Evolutionary conservation across 2,113 vertebrate species (phyloP), one percentile per base, ranked within the genome.

Genomic region (Sprattus sprattus): DNA sequence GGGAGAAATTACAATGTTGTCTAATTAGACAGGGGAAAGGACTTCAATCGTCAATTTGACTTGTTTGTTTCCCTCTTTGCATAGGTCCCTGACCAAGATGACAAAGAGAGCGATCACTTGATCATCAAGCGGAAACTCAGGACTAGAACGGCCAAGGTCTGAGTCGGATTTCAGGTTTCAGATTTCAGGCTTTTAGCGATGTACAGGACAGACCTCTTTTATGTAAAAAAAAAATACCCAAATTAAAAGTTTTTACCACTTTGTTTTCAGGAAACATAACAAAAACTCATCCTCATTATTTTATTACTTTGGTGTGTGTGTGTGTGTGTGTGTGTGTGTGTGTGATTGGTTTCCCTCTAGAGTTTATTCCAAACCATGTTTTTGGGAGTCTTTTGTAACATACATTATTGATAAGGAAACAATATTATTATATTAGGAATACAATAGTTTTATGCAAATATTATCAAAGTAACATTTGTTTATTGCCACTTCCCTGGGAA

Each of bases 21-120:
- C 3, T 16, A 60, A n/a, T 18, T 15, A 54, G 52, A 54, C 52
- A 52, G 16, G 2, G 52, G 4, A 18, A 18, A 1, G 47, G 16
- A 9, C 8, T 25, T 75, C 80, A 5, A 22, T 60, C 3, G 8
- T 86, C 16, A 20, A n/a, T 39, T 20, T 46, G 81, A 18, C 85
- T 67, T 25, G n/a, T 84, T 81, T 81, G 11, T 22, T 50, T 15
- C 85, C 8, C 57, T 75, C 18, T 78, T 0, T 90, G 93, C 94
- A 88, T 93, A 99, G 97, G 85, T 57, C 49, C 86, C 91, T 13
- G 93, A 93, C 22, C 89, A 89, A 54, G 93, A 89, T 60, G 90
- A 94, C 39, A 98, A 96, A 80, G 97, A 98, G 92, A 99, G 96
- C 0, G 95, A 97, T 91, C 97, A 98, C 87, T 88, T 95, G 49